Percentiles rank a stretch among this genome's conserved stretches.
Conservation (phyloP, 1,140 invertebrate genomes). For the Zaprionus gabonicus region DNA sequence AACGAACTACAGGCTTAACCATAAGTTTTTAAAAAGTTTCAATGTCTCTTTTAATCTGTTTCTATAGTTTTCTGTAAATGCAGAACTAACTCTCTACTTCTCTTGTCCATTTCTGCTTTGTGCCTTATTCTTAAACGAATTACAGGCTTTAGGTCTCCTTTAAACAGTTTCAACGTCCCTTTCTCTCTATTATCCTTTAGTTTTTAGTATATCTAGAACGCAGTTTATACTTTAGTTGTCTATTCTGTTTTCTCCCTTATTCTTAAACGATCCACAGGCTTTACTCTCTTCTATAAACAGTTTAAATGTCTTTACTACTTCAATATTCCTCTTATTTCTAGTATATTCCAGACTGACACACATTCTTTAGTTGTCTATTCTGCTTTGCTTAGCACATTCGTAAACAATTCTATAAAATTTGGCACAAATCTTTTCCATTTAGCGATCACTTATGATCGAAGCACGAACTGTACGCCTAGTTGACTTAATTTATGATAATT, state of each 20-base stretch:
- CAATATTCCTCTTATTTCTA: background rate
- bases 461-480: background rate
- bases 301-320: background rate
- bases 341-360: no score
- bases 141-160: no score
- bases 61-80: background rate
- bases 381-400: background rate
- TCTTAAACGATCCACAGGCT: background rate
- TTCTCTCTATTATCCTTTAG: no score
- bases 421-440: slow-evolving; percentile 4
- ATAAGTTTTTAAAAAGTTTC: background rate
- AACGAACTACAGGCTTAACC: background rate
- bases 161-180: no score
- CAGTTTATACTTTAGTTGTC: background rate
- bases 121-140: background rate
- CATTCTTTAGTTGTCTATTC: background rate
- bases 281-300: background rate
- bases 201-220: background rate
- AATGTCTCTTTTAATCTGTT: background rate
- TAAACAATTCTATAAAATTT: slow-evolving; percentile 12
- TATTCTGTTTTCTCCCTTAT: background rate
- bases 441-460: slow-evolving; percentile 18
- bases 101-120: background rate
- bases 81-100: no score
- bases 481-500: slow-evolving; percentile 22